phyloP scores from a whole-genome alignment of 2,888 invertebrate species.

The Cremastobaeus sp. region DNA sequence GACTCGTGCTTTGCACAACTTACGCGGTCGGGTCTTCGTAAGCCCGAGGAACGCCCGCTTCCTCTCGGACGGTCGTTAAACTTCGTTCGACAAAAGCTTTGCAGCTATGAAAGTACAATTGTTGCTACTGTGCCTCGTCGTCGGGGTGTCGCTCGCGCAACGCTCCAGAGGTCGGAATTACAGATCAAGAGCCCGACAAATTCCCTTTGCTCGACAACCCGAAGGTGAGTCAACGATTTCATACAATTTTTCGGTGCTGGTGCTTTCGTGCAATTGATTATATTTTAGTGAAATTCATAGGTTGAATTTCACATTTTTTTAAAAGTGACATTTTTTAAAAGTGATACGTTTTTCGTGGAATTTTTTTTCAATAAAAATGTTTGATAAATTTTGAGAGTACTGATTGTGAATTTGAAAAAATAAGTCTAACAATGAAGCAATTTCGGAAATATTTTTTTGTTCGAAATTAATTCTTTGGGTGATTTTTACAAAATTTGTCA shows the following conservation, averaged over 20 bases:
- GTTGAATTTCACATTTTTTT: no score
- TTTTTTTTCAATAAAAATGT: no score
- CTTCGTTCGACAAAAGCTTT: conserved; percentile 22
- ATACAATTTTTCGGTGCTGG: no score
- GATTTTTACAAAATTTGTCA: no score
- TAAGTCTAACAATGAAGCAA: no score
- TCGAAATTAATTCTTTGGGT: no score
- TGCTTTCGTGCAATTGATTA: no score
- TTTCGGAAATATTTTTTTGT: no score
- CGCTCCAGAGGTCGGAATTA: conserved; percentile 39
- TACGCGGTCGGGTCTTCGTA: conserved; percentile 52
- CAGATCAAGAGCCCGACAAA: conserved; percentile 64
- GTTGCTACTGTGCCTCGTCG: conserved; percentile 60
- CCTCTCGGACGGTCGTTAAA: conserved; percentile 33
- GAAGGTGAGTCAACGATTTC: conserved; percentile 66
- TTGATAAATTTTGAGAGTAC: no score
- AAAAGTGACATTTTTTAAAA: neutral
- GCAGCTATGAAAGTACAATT: conserved; percentile 63
- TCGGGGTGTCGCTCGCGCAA: conserved; percentile 62
- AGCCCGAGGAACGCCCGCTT: conserved; percentile 45
- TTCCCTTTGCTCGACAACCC: conserved; percentile 65
- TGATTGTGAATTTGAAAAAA: no score
- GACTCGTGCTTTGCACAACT: conserved; percentile 59
- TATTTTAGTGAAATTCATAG: no score
- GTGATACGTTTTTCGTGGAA: neutral